phyloP scores from a whole-genome alignment of 2,888 invertebrate species.

The Drosophila algonquin region DNA sequence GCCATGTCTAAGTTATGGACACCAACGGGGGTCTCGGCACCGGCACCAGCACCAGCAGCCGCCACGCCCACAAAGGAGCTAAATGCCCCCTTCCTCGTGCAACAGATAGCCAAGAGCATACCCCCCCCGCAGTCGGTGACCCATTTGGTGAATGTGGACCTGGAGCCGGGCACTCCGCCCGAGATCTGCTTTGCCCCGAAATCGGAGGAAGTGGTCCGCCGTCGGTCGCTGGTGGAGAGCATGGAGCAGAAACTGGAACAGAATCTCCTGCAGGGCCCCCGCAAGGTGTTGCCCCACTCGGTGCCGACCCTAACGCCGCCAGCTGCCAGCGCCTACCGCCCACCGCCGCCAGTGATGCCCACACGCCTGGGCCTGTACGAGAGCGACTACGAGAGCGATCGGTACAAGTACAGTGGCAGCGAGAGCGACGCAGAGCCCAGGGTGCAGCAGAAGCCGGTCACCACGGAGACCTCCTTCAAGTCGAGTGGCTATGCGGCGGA shows the following conservation, averaged over 20 bases:
- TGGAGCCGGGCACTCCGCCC: slow-evolving; percentile 89
- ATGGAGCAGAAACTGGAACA: slow-evolving; percentile 86
- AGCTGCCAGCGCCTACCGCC: slow-evolving; percentile 73
- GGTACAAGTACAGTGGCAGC: slow-evolving; percentile 87
- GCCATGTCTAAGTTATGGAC: slow-evolving; percentile 89
- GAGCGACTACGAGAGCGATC: slow-evolving; percentile 89
- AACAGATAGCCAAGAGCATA: slow-evolving; percentile 79
- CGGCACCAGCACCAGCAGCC: slow-evolving; percentile 64
- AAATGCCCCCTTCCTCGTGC: slow-evolving; percentile 85
- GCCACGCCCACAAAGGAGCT: slow-evolving; percentile 81
- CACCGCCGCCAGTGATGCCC: slow-evolving; percentile 86
- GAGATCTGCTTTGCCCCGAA: slow-evolving; percentile 88
- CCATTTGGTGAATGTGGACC: slow-evolving; percentile 84
- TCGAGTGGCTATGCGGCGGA: slow-evolving; percentile 89
- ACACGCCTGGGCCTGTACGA: slow-evolving; percentile 86
- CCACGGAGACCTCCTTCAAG: slow-evolving; percentile 66
- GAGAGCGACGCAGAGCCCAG: slow-evolving; percentile 86
- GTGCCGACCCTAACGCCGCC: slow-evolving; percentile 86
- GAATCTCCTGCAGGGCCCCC: slow-evolving; percentile 85
- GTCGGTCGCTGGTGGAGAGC: slow-evolving; percentile 86
- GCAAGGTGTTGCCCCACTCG: slow-evolving; percentile 85
- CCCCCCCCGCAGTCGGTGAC: slow-evolving; percentile 50
- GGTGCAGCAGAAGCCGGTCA: slow-evolving; percentile 82
- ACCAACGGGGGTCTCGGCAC: slow-evolving; percentile 67
- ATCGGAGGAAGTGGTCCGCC: slow-evolving; percentile 80